Base-by-base conservation (phyloP, 1,140 invertebrate species). In the Solenopsis fugax region DNA sequence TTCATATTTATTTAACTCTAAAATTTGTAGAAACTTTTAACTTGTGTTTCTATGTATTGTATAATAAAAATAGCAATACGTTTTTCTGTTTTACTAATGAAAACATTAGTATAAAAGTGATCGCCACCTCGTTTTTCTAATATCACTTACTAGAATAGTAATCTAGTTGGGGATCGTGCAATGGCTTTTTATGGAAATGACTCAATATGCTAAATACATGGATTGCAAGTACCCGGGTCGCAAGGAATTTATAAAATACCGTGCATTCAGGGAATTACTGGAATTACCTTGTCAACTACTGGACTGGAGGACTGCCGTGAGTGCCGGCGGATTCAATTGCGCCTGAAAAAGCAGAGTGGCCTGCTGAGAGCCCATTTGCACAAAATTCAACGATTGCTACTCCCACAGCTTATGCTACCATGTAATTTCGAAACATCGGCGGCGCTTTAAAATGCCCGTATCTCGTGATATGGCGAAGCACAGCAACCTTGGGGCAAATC, bases 211-310 rank as follows among this genome's bases (percentile, higher is more conserved):
- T 71, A 71, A 81, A 54, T 69, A 81, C 37, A 56, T 1, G 4
- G 69, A 73, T 84, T 3, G 18, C n/a, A 50, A 73, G 24, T 73
- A 75, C 7, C 18, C 29, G 13, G n/a, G 21, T 67, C n/a, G 37
- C 64, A 67, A 67, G 54, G 29, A 84, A 84, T 84, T 75, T 73
- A 18, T 60, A 60, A 84, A 84, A 84, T 84, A 73, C 54, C 69
- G 24, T 60, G 48, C 69, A 75, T 84, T 84, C 69, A 7, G 54
- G 10, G 80, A 84, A 84, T 84, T 84, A 84, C 80, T 84, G 24
- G 69, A 84, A 84, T 84, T 84, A 84, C 45, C 69, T 84, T 62
- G 80, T 75, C 80, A 84, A 84, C 56, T 84, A 48, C 7, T 73
- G 16, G n/a, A 84, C 54, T 62, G 24, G 41, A 75, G 69, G 29